Conservation (phyloP, 2,888 invertebrate genomes). For the Meghimatium bilineatum region DNA sequence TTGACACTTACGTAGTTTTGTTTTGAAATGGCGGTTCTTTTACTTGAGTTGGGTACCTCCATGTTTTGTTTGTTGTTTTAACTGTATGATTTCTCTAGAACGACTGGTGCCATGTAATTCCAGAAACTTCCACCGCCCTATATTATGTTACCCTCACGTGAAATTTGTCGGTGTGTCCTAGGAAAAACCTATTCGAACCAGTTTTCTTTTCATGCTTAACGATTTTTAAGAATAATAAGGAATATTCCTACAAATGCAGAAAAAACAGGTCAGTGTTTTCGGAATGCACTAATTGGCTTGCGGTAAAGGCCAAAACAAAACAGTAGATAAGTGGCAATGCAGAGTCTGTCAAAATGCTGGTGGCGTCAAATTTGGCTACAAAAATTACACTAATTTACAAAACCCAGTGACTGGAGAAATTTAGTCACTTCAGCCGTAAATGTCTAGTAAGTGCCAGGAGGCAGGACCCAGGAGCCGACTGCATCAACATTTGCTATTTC, state of each 20-base stretch:
- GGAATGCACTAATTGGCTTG: constrained; percentile 8
- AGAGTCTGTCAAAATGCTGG: neutral
- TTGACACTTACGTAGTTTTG: neutral
- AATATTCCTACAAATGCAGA: constrained; percentile 15
- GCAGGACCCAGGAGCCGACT: neutral
- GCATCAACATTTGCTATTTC: neutral
- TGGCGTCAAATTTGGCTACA: neutral
- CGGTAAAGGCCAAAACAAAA: neutral
- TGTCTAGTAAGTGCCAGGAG: neutral
- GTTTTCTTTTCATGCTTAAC: neutral
- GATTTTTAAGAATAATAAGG: constrained; percentile 16
- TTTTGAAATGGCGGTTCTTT: neutral
- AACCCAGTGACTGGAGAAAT: neutral
- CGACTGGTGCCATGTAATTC: neutral
- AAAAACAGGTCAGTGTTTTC: neutral
- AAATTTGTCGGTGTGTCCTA: too few species aligned
- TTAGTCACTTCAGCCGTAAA: neutral
- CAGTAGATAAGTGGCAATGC: neutral
- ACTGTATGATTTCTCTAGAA: neutral
- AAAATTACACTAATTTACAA: neutral
- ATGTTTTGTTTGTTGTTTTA: constrained; percentile 5
- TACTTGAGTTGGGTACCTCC: neutral
- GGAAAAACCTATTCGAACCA: neutral
- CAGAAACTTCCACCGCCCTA: neutral
- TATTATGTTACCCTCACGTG: neutral